Conservation (phyloP, 1,140 invertebrate species). For the Trichoplusia ni region DNA sequence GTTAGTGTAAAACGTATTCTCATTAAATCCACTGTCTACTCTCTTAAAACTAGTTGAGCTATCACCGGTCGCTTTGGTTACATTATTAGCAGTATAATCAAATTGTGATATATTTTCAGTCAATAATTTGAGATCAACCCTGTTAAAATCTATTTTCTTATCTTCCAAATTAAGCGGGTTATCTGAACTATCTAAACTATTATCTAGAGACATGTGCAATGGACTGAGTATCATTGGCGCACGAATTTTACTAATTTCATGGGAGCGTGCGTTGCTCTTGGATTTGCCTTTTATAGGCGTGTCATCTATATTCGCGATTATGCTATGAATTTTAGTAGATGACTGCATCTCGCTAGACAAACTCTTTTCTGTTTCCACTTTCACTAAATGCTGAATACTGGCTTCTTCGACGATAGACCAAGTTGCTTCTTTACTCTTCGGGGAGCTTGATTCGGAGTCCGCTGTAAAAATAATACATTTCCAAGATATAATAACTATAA, state of each 20-base stretch:
- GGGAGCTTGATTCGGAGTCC: constrained; percentile 50
- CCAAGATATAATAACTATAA: too few species aligned
- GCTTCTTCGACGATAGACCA: constrained; percentile 65
- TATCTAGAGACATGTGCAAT: constrained; percentile 73
- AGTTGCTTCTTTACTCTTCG: constrained; percentile 37
- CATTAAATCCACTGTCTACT: constrained; percentile 77
- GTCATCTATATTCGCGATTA: constrained; percentile 53
- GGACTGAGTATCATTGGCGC: constrained; percentile 51
- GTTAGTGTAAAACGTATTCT: constrained; percentile 71
- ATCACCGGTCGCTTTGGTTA: constrained; percentile 49
- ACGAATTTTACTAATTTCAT: constrained; percentile 75
- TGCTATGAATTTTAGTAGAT: constrained; percentile 52
- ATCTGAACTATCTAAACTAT: constrained; percentile 69
- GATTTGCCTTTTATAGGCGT: constrained; percentile 70
- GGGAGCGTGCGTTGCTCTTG: constrained; percentile 53
- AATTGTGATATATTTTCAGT: constrained; percentile 65
- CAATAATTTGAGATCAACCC: constrained; percentile 77
- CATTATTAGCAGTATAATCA: constrained; percentile 48
- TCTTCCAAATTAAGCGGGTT: constrained; percentile 65
- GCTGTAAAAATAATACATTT: constrained; percentile 53
- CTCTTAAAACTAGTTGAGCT: constrained; percentile 66
- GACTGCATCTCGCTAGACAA: constrained; percentile 52
- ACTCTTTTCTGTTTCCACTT: constrained; percentile 44
- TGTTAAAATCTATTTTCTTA: constrained; percentile 74
- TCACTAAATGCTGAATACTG: constrained; percentile 55